Conservation (phyloP, 1,140 invertebrate genomes). For the Centruroides vittatus region DNA sequence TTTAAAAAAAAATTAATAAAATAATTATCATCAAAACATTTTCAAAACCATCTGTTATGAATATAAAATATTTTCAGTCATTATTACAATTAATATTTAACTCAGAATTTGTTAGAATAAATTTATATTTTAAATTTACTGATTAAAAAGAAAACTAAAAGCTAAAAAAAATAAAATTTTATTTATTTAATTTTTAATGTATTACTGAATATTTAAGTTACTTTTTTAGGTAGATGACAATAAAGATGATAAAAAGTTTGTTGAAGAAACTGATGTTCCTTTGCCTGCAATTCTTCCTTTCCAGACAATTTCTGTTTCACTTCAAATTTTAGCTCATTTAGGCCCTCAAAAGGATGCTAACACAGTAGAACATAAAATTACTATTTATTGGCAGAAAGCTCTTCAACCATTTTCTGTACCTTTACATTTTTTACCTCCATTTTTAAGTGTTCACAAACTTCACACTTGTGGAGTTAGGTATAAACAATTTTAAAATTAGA, state of each 20-base stretch:
- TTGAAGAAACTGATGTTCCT: too few species aligned
- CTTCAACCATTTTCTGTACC: conserved; percentile 29
- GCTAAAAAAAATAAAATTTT: not conserved
- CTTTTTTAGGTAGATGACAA: too few species aligned
- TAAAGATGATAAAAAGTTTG: too few species aligned
- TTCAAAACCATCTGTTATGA: too few species aligned
- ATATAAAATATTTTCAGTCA: too few species aligned
- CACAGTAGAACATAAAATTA: conserved; percentile 53
- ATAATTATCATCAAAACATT: too few species aligned
- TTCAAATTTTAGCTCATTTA: conserved; percentile 53
- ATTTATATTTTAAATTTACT: too few species aligned
- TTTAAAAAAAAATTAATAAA: too few species aligned
- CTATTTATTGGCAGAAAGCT: conserved; percentile 12
- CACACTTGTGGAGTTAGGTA: conserved; percentile 62
- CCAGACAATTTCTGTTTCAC: conserved; percentile 40
- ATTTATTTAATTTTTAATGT: conserved; percentile 28
- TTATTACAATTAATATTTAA: too few species aligned
- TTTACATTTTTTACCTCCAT: conserved; percentile 64
- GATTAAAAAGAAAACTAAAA: too few species aligned
- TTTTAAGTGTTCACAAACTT: conserved; percentile 58
- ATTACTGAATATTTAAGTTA: too few species aligned
- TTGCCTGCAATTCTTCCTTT: conserved; percentile 48
- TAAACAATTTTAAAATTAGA: conserved; percentile 27
- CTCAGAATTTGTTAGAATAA: too few species aligned
- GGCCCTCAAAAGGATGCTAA: conserved; percentile 47